Percentiles rank a stretch among this genome's conserved stretches.
Evolutionary conservation across 2,113 vertebrate genomes (phyloP).

Genomic region (Caranx melampygus): DNA sequence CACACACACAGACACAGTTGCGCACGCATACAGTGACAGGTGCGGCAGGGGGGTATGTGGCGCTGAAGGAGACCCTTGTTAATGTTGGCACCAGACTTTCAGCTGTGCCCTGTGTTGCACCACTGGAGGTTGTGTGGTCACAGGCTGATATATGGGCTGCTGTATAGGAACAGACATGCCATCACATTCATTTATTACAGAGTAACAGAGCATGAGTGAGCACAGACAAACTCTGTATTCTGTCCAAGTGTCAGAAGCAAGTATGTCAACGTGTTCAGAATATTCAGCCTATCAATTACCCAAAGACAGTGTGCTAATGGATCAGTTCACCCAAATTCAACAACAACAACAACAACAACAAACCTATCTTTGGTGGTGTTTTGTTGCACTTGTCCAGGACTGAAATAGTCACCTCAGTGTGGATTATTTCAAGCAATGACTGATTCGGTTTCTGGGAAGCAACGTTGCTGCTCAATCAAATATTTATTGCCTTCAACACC

Average conservation of each 20-base stretch:
- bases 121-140: conserved; percentile 63
- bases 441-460: conserved; percentile 20
- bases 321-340: not conserved
- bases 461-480: conserved; percentile 15
- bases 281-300: conserved; percentile 13
- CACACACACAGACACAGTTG: conserved; percentile 16
- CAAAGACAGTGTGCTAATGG: not conserved
- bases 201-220: conserved; percentile 9
- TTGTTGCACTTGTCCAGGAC: conserved; percentile 7
- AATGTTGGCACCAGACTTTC: conserved; percentile 61
- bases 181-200: conserved; percentile 44
- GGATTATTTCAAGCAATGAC: conserved; percentile 31
- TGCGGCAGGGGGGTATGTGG: conserved; percentile 56
- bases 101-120: conserved; percentile 54
- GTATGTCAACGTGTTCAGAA: conserved; percentile 23
- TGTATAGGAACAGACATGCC: conserved; percentile 49
- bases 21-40: conserved; percentile 62
- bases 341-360: not conserved
- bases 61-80: conserved; percentile 60
- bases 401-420: not conserved
- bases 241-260: conserved; percentile 28
- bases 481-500: conserved; percentile 20
- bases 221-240: conserved; percentile 34
- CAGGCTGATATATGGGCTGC: conserved; percentile 60
- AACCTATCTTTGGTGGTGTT: not conserved